These are phyloP conservation scores for Dasypus novemcinctus DNA, from an alignment of 2,113 vertebrate genomes.

Conservation along the genomic window DNA sequence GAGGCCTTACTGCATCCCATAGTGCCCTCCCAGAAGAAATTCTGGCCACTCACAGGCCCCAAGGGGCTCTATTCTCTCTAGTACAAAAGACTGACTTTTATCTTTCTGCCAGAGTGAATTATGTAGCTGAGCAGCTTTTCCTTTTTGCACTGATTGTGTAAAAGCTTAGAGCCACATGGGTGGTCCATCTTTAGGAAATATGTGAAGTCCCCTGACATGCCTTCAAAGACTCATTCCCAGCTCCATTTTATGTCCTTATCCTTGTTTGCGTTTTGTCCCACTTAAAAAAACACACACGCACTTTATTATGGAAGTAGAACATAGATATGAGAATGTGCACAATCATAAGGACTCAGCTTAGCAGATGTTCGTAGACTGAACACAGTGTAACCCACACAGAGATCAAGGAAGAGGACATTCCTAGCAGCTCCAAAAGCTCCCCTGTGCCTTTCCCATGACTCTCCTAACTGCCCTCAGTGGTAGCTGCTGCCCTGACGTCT, in stretches of 20 bases:
- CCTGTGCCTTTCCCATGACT: background rate
- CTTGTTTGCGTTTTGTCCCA: background rate
- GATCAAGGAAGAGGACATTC: background rate
- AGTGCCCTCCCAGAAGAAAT: background rate
- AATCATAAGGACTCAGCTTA: background rate
- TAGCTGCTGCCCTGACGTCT: background rate
- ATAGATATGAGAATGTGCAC: fast-evolving
- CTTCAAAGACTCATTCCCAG: background rate
- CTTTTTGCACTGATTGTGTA: fast-evolving
- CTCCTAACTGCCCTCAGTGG: background rate
- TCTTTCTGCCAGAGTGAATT: background rate
- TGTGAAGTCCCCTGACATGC: fast-evolving
- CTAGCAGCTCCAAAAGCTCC: background rate
- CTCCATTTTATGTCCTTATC: background rate
- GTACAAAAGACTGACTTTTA: background rate
- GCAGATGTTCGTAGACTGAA: fast-evolving
- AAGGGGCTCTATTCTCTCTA: fast-evolving
- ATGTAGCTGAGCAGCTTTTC: too few species aligned
- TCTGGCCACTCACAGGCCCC: fast-evolving
- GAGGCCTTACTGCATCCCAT: background rate
- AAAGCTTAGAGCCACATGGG: background rate
- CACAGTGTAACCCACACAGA: background rate
- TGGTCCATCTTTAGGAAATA: background rate
- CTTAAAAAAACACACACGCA: background rate
- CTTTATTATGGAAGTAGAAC: background rate